Conservation (phyloP, 2,113 vertebrate genomes). For the Antechinus stuartii region DNA sequence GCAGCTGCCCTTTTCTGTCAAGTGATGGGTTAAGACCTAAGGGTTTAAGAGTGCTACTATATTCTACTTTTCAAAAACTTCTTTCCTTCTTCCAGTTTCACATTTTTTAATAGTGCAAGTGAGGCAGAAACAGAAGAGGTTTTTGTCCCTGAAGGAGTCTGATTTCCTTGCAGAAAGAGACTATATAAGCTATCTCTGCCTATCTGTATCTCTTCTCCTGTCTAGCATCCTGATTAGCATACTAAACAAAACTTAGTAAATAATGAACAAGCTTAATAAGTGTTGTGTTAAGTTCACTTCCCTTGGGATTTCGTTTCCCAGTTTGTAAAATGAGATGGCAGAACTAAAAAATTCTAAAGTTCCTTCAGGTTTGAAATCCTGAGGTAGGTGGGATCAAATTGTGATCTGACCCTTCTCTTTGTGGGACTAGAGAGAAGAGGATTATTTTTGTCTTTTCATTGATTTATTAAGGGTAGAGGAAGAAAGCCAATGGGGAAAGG, state of each 20-base stretch:
- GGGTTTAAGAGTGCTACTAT: neutral
- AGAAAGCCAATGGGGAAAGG: neutral
- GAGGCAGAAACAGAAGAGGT: too few species aligned
- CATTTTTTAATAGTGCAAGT: neutral
- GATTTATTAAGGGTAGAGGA: neutral
- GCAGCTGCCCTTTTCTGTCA: neutral
- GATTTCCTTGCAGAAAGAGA: neutral
- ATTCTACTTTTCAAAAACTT: neutral
- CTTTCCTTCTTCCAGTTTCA: neutral
- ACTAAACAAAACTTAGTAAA: neutral
- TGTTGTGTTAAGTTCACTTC: neutral
- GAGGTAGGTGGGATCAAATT: neutral
- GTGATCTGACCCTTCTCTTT: neutral
- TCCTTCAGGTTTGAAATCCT: neutral
- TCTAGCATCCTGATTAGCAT: neutral
- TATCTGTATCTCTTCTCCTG: neutral
- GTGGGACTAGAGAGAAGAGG: neutral
- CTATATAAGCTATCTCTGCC: too few species aligned
- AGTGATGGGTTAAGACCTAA: neutral
- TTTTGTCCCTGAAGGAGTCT: too few species aligned
- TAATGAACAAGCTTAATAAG: neutral
- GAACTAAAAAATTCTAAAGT: neutral
- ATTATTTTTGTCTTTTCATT: neutral
- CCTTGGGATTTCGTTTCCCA: neutral
- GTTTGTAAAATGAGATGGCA: neutral